These are phyloP conservation scores for Catharus minimus DNA, from an alignment of 2,113 vertebrate species.

Conservation along the genomic window DNA sequence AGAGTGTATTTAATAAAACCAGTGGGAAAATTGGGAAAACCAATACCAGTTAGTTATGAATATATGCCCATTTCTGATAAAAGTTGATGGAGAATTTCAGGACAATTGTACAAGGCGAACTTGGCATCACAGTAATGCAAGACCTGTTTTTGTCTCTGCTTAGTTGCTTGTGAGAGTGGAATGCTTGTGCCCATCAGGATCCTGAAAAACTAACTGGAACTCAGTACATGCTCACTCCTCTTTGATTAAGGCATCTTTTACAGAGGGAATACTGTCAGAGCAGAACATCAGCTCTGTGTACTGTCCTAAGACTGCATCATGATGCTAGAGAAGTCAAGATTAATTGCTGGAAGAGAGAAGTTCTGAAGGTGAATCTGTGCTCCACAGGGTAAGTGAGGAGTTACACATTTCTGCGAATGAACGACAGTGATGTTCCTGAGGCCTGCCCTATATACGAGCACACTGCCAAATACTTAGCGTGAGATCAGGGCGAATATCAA, in stretches of 20 bases:
- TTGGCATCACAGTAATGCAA: not conserved
- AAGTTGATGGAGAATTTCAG: not conserved
- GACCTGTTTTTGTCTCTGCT: not conserved
- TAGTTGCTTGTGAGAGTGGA: not conserved
- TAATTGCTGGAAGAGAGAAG: not conserved
- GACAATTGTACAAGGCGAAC: not conserved
- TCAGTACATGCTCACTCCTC: not conserved
- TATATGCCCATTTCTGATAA: not conserved
- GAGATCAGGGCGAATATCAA: not conserved
- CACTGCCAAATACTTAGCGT: not conserved
- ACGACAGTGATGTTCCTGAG: accelerated
- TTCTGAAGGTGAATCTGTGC: not conserved
- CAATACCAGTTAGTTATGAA: not conserved
- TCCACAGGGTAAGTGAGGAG: accelerated
- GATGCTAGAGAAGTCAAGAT: not conserved
- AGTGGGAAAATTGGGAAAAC: not conserved
- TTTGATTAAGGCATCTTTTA: not conserved
- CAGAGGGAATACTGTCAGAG: not conserved
- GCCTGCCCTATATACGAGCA: not conserved
- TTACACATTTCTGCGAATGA: not conserved
- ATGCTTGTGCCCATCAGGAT: not conserved
- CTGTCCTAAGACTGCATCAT: not conserved
- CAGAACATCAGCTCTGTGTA: not conserved
- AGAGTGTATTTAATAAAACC: not conserved
- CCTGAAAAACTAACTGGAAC: not conserved